phyloP scores from a whole-genome alignment of 2,888 invertebrate genomes.

The Folsomia manolachei region DNA sequence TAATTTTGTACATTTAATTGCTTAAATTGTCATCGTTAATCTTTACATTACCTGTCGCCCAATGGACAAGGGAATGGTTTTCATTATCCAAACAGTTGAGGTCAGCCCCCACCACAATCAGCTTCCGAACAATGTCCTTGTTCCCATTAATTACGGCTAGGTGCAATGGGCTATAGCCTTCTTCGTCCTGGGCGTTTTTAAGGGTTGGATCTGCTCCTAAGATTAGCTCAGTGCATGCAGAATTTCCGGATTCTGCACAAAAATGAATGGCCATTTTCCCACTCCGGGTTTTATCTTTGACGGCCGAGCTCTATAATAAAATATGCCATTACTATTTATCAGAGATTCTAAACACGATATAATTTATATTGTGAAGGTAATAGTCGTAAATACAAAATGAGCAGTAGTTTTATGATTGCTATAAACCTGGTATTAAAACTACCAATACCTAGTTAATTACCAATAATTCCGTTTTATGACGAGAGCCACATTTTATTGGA shows the following conservation, averaged over 20 bases:
- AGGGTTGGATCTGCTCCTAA: conserved; percentile 78
- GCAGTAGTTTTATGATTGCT: too few species aligned
- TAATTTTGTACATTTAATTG: too few species aligned
- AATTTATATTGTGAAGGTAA: too few species aligned
- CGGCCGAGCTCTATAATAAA: conserved; percentile 54
- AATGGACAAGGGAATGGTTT: conserved; percentile 92
- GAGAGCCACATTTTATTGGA: too few species aligned
- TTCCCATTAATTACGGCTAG: conserved; percentile 93
- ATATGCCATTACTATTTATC: background rate
- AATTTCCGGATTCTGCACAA: conserved; percentile 69
- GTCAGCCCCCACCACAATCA: conserved; percentile 84
- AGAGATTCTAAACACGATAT: too few species aligned
- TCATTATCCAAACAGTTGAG: conserved; percentile 88
- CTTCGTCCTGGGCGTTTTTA: conserved; percentile 80
- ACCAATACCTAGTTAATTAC: too few species aligned
- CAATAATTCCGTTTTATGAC: too few species aligned
- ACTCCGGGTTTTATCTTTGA: conserved; percentile 73
- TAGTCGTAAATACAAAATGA: too few species aligned
- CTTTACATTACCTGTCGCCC: conserved; percentile 94
- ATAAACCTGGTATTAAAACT: too few species aligned
- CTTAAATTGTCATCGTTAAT: too few species aligned
- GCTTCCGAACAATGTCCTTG: conserved; percentile 76
- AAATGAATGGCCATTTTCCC: conserved; percentile 89
- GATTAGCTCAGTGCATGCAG: conserved; percentile 68
- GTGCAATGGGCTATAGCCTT: conserved; percentile 92